Base-by-base conservation (phyloP, 2,113 vertebrate species). In the Pseudorectes ferrugineus region DNA sequence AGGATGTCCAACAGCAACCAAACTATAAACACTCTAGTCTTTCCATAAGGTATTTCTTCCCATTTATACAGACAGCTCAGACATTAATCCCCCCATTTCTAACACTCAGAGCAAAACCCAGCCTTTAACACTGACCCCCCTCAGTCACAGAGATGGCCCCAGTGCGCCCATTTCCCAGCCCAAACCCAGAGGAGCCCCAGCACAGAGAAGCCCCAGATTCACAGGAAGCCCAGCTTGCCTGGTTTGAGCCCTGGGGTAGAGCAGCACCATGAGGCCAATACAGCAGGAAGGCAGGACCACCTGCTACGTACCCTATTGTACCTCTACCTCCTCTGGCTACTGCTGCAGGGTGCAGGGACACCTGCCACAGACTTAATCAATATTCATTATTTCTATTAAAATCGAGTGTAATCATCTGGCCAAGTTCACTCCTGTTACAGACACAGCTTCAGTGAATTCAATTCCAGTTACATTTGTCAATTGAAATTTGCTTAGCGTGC, bases 101-200 rank as follows among this genome's bases (percentile, higher is more conserved):
- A 70, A 23, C 10, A 31, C n/a, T 18, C 46, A 66, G n/a, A 24
- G 35, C 24, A 81, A 42, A 88, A 33, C 2, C 4, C 59, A 70
- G 49, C 12, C 54, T 71, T 42, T 38, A 88, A 20, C 18, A 43
- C 6, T 2, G 6, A 65, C 4, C 8, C 24, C 17, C 6, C 46
- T 48, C 46, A 28, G 42, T 28, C n/a, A 35, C 1, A 1, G 52
- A 40, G 46, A 33, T 3, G 3, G 38, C 43, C 57, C 31, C 4
- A 2, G 4, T 0, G 0, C 7, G 46, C 13, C 58, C 42, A 6
- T 52, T 63, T 6, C 3, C 25, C 62, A 51, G 46, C 10, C 70
- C 28, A 7, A 31, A 8, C 1, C 10, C 1, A 8, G 40, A 11
- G 52, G 10, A 76, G 29, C 2, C 22, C 36, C 2, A 1, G 43